phyloP scores from a whole-genome alignment of 2,113 vertebrate species.

The Callipepla californica region DNA sequence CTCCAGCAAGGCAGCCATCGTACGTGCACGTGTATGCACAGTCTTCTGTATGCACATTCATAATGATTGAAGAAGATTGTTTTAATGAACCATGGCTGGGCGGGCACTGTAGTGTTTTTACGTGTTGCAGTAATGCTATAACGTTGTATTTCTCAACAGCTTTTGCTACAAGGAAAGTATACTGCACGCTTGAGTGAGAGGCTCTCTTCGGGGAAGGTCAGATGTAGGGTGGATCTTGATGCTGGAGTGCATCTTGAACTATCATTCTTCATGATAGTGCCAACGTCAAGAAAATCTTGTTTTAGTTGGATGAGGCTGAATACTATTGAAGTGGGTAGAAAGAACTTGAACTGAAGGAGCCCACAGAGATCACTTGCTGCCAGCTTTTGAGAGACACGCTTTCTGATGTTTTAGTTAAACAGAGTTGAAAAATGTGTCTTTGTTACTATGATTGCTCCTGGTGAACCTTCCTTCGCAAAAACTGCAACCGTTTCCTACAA shows the following conservation, averaged over 20 bases:
- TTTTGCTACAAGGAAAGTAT: background rate
- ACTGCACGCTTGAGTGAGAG: background rate
- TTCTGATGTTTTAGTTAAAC: background rate
- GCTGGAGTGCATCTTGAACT: background rate
- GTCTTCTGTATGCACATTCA: background rate
- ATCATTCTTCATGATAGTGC: background rate
- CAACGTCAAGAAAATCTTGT: background rate
- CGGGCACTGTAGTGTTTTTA: background rate
- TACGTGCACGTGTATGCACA: too few species aligned
- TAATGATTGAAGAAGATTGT: background rate
- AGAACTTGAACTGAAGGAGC: background rate
- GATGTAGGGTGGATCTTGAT: background rate
- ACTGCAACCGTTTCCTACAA: background rate
- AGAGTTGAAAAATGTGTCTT: fast-evolving
- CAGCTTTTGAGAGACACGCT: background rate
- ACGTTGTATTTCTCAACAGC: background rate
- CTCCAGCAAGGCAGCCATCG: background rate
- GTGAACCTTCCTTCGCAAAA: background rate
- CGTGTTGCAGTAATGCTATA: background rate
- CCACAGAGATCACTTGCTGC: background rate
- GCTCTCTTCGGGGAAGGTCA: background rate
- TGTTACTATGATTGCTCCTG: background rate
- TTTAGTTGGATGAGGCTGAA: background rate
- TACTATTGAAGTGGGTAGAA: background rate
- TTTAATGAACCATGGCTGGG: background rate